Percentiles rank a stretch among this genome's conserved stretches.
phyloP scores from a whole-genome alignment of 2,888 invertebrate genomes.

The Torymus tubicola region DNA sequence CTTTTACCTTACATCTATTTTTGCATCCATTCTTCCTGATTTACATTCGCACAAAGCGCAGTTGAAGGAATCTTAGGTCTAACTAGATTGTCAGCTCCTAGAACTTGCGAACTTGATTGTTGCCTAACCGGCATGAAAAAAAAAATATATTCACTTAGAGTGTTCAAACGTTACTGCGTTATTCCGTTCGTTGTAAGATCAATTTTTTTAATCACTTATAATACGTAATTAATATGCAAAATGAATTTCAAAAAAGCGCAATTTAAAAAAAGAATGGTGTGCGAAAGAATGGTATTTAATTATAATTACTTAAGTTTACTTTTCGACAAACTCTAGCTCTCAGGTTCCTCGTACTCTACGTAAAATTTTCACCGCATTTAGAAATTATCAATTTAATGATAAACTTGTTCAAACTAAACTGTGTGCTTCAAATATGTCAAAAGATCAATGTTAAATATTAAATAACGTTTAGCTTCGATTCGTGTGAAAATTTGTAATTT shows the following conservation, averaged over 20 bases:
- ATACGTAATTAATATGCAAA: conserved; percentile 48
- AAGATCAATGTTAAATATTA: conserved; percentile 51
- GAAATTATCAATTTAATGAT: conserved; percentile 38
- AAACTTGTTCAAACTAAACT: conserved; percentile 49
- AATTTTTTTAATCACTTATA: conserved; percentile 49
- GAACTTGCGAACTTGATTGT: conserved; percentile 42
- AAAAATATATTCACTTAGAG: conserved; percentile 54
- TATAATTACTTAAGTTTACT: conserved; percentile 48
- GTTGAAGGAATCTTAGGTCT: neutral
- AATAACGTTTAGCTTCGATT: conserved; percentile 49
- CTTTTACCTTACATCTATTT: neutral
- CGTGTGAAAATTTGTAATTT: conserved; percentile 35
- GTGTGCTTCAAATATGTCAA: conserved; percentile 54
- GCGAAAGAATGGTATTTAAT: conserved; percentile 31
- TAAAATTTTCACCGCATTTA: conserved; percentile 51
- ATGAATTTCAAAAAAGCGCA: conserved; percentile 42
- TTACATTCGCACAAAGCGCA: conserved; percentile 45
- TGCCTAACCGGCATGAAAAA: neutral
- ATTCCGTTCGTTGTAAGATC: conserved; percentile 50
- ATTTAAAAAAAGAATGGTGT: conserved; percentile 37
- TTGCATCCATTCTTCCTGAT: neutral
- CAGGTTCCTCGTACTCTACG: conserved; percentile 48
- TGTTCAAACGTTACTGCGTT: conserved; percentile 54
- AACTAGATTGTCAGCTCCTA: neutral
- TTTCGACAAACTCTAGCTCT: conserved; percentile 42